phyloP scores from a whole-genome alignment of 2,113 vertebrate genomes.

The Paralichthys olivaceus region DNA sequence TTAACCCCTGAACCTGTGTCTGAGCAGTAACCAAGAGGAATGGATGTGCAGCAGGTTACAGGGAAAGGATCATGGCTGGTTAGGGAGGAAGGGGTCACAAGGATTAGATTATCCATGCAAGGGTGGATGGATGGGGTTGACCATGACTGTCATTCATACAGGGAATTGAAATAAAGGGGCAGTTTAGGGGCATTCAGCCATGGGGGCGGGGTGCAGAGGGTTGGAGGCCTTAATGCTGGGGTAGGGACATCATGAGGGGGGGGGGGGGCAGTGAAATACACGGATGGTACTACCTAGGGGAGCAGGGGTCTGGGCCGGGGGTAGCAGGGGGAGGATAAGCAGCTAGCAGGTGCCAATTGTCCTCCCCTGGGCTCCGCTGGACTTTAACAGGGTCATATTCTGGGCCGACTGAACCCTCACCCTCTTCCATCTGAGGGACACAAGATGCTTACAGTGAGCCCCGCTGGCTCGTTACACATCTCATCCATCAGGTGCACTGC shows the following conservation, averaged over 20 bases:
- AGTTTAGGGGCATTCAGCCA: constrained; percentile 26
- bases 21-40: constrained; percentile 26
- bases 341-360: constrained; percentile 96
- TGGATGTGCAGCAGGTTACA: not conserved
- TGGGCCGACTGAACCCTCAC: constrained; percentile 96
- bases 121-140: not conserved
- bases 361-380: constrained; percentile 95
- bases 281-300: constrained; percentile 93
- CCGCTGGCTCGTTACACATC: constrained; percentile 43
- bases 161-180: not conserved
- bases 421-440: constrained; percentile 98
- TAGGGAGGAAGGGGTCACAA: not conserved
- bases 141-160: constrained; percentile 26
- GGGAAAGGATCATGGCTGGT: not conserved
- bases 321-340: constrained; percentile 87
- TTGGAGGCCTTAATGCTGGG: constrained; percentile 1
- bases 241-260: constrained; percentile 36
- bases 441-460: constrained; percentile 88
- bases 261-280: constrained; percentile 55
- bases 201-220: constrained; percentile 30
- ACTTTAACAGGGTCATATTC: constrained; percentile 97
- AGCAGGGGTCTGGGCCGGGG: constrained; percentile 85
- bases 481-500: constrained; percentile 20
- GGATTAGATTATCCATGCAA: no score
- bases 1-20: constrained; percentile 30